Evolutionary conservation across 1,140 invertebrate genomes (phyloP).

Genomic region (Drosophila bocqueti): DNA sequence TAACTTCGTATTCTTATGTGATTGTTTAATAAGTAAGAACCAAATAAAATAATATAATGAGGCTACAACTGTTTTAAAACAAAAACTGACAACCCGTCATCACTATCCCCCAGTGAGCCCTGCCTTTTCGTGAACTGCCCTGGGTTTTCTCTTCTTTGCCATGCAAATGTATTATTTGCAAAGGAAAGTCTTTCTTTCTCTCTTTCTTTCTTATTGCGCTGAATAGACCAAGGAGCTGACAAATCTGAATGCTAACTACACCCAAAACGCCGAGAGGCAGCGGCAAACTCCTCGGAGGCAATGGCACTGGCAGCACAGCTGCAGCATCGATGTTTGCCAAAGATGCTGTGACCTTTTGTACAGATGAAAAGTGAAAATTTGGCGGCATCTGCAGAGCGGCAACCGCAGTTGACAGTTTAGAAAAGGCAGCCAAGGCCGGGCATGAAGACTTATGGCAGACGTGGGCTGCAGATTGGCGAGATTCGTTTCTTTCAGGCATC

Average conservation of each 20-base stretch:
- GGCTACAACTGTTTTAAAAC: background rate
- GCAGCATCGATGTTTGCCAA: slow-evolving; percentile 43
- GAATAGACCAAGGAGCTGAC: slow-evolving; percentile 52
- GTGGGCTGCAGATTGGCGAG: slow-evolving; percentile 57
- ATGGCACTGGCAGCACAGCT: slow-evolving; percentile 18
- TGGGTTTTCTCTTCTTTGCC: slow-evolving; percentile 34
- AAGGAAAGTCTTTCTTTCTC: slow-evolving; percentile 40
- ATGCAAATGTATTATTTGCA: slow-evolving; percentile 44
- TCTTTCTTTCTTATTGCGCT: slow-evolving; percentile 19
- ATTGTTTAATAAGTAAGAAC: background rate
- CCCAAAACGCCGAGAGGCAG: slow-evolving; percentile 24
- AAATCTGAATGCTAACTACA: slow-evolving; percentile 74
- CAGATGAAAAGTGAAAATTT: slow-evolving; percentile 79
- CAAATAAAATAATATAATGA: background rate
- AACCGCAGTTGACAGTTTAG: slow-evolving; percentile 76
- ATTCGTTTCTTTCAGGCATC: slow-evolving; percentile 37
- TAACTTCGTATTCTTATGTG: background rate
- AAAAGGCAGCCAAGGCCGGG: slow-evolving; percentile 66
- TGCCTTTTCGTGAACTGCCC: slow-evolving; percentile 5
- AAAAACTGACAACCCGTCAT: background rate
- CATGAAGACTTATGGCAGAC: slow-evolving; percentile 47
- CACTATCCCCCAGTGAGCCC: background rate
- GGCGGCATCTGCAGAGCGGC: slow-evolving; percentile 23
- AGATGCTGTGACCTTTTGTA: slow-evolving; percentile 66
- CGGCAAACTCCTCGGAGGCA: slow-evolving; percentile 41